These are phyloP conservation scores for Monoplex corrugatus DNA, from an alignment of 2,888 invertebrate species.

Conservation along the genomic window DNA sequence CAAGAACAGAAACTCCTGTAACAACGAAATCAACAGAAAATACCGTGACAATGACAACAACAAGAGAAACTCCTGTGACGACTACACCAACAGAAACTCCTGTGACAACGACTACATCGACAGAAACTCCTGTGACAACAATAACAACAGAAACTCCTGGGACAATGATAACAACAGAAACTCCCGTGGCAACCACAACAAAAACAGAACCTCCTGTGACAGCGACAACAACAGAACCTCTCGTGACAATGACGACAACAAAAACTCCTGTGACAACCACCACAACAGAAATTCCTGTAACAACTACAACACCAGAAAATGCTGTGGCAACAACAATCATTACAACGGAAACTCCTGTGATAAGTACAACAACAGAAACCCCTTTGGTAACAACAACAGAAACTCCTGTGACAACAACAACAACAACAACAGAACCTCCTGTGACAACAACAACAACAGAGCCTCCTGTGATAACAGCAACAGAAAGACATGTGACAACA, in stretches of 20 bases:
- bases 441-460: slow-evolving; percentile 38
- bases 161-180: background rate
- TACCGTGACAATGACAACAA: background rate
- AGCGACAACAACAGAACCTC: too few species aligned
- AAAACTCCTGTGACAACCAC: too few species aligned
- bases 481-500: background rate
- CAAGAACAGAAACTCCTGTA: too few species aligned
- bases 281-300: too few species aligned
- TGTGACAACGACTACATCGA: too few species aligned
- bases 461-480: background rate
- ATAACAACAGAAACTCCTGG: background rate
- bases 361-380: too few species aligned
- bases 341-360: too few species aligned
- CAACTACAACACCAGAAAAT: background rate
- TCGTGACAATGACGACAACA: too few species aligned
- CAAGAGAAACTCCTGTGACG: background rate
- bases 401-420: background rate
- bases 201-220: background rate
- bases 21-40: background rate
- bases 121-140: too few species aligned
- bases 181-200: background rate
- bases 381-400: too few species aligned
- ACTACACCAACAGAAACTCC: too few species aligned
- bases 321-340: background rate
- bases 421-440: background rate